Evolutionary conservation across 2,797 vertebrate species (phyloP), one percentile per base, ranked within the genome.

Genomic region (Catostomus latipinnis): DNA sequence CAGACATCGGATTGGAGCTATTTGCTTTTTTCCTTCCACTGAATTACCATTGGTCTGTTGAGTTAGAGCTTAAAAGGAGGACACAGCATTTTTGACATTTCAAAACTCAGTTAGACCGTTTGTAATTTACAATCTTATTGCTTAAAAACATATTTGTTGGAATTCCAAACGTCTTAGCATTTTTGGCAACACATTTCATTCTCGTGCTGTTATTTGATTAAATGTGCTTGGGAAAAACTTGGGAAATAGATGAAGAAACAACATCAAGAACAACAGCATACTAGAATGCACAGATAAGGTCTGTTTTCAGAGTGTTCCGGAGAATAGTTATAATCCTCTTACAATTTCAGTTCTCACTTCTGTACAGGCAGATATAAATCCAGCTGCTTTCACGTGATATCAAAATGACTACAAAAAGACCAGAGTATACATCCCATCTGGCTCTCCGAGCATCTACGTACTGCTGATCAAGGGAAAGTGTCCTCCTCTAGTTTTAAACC

Each of bases 301-400:
- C 52, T 8, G 22, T 66, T 65, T 84, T 75, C 71, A 62, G 71
- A 67, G 49, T 9, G 52, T 77, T 82, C 66, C 18, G 74, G 77
- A 72, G 80, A 84, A 74, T 71, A 60, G 54, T 69, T 81, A 13
- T 80, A 86, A 86, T 83, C 84, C 71, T 78, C 76, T 86, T 80
- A 74, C 18, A 14, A 22, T 65, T 80, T 84, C 78, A 78, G 61
- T 74, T 84, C 82, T 81, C 80, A 81, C 77, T 82, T 86, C 50
- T 56, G 43, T 65, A 76, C 70, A 67, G 54, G 69, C 63, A 71
- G 66, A 79, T 54, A 81, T 66, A 77, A 79, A 80, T 46, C 66
- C 48, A n/a, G 69, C 60, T 56, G 54, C 83, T 83, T 85, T 80
- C 68, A 83, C 45, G 43, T 74, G 74, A 78, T 48, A 56, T 50